phyloP scores from a whole-genome alignment of 2,113 vertebrate genomes.

The Chaetops frenatus region DNA sequence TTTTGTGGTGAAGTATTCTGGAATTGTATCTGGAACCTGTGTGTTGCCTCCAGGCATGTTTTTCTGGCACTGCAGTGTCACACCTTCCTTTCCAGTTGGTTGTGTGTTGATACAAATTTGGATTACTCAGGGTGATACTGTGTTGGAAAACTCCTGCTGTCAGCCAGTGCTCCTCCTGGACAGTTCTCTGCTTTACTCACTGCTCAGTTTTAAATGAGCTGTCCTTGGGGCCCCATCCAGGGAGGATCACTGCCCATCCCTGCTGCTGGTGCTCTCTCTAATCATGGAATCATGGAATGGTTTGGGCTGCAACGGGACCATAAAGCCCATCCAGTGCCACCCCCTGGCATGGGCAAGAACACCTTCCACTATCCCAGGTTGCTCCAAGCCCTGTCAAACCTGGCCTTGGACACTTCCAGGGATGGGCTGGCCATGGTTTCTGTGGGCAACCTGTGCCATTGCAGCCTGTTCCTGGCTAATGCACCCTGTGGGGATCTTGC shows the following conservation, averaged over 20 bases:
- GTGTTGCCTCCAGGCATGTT: accelerated
- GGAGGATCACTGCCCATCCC: background rate
- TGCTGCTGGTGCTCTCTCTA: background rate
- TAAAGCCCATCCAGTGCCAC: background rate
- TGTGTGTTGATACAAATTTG: background rate
- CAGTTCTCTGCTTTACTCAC: background rate
- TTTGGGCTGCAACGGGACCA: background rate
- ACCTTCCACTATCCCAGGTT: accelerated
- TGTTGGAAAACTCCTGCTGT: background rate
- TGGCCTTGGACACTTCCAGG: background rate
- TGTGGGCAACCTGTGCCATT: background rate
- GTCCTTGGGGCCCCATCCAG: background rate
- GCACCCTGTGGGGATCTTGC: background rate
- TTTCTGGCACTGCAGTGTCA: background rate
- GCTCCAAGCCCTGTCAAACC: background rate
- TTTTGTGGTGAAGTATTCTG: background rate
- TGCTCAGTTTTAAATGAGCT: background rate
- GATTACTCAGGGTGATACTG: background rate
- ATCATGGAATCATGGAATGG: background rate
- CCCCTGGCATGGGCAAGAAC: background rate
- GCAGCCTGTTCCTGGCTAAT: background rate
- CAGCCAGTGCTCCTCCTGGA: background rate
- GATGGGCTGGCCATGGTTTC: background rate
- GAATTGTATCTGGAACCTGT: background rate
- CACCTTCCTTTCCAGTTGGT: background rate